Conservation (phyloP, 1,140 invertebrate species). For the Drosophila sucinea region DNA sequence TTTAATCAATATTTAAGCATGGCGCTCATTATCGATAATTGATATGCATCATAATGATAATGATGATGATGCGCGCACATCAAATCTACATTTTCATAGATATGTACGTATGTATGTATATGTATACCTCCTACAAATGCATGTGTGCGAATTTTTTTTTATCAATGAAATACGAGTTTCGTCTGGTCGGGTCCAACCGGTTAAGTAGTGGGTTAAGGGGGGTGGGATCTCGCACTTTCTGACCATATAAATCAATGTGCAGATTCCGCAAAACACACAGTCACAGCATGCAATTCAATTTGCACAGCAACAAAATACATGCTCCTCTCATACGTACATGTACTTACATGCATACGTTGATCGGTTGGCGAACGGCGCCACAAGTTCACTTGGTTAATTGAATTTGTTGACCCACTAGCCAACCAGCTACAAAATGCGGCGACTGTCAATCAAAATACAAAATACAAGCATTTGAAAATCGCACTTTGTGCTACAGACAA, state of each 20-base stretch:
- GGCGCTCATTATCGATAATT: constrained; percentile 42
- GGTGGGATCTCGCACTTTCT: not conserved
- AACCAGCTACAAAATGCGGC: constrained; percentile 27
- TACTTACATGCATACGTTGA: constrained; percentile 20
- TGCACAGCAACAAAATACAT: constrained; percentile 19
- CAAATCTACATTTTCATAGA: constrained; percentile 16
- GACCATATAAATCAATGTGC: constrained; percentile 46
- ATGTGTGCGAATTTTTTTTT: constrained; percentile 27
- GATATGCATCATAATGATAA: constrained; percentile 20
- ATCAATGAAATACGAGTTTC: constrained; percentile 64
- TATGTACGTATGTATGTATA: not conserved
- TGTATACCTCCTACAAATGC: no score
- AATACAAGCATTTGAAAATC: constrained; percentile 26
- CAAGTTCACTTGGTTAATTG: constrained; percentile 78
- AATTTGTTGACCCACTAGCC: constrained; percentile 75
- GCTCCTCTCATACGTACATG: not conserved
- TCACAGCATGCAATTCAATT: constrained; percentile 68
- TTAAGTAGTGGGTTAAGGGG: constrained; percentile 10
- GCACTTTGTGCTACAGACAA: constrained; percentile 58
- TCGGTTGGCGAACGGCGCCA: constrained; percentile 47
- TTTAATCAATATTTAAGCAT: constrained; percentile 15
- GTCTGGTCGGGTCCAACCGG: constrained; percentile 35
- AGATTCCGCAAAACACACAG: constrained; percentile 5
- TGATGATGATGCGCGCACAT: constrained; percentile 21
- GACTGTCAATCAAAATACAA: constrained; percentile 59